Evolutionary conservation across 2,888 invertebrate species (phyloP).

Genomic region (Athalia cordata): DNA sequence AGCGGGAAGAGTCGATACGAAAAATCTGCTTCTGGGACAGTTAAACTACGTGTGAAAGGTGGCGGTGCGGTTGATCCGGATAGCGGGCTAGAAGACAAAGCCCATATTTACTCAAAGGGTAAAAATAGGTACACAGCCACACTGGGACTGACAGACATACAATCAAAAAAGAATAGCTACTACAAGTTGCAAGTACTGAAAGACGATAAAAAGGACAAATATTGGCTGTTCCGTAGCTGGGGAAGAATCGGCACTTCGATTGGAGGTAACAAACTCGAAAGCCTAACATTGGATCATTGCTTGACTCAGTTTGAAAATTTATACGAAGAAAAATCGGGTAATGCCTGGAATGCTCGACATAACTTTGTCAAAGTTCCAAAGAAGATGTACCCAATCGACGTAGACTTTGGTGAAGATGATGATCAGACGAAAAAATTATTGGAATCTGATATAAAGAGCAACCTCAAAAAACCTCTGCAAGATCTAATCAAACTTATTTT

Average conservation of each 20-base stretch:
- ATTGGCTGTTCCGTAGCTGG: constrained; percentile 93
- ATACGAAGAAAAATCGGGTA: constrained; percentile 89
- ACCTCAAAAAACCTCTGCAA: constrained; percentile 86
- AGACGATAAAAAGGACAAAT: constrained; percentile 80
- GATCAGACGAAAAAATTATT: constrained; percentile 72
- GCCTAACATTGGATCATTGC: constrained; percentile 76
- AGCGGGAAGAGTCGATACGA: constrained; percentile 79
- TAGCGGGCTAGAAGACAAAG: constrained; percentile 84
- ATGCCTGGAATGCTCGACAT: constrained; percentile 82
- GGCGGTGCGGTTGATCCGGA: constrained; percentile 96
- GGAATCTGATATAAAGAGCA: constrained; percentile 78
- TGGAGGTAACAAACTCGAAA: constrained; percentile 83
- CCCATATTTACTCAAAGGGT: constrained; percentile 84
- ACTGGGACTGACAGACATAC: constrained; percentile 90
- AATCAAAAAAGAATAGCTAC: constrained; percentile 91
- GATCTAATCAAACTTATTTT: constrained; percentile 90
- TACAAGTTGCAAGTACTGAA: constrained; percentile 96
- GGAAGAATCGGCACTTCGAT: constrained; percentile 97
- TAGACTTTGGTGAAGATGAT: constrained; percentile 86
- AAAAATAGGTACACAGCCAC: constrained; percentile 85
- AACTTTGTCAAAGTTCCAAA: constrained; percentile 84
- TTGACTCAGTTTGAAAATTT: constrained; percentile 78
- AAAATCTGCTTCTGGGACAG: constrained; percentile 77
- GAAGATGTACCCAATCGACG: constrained; percentile 89
- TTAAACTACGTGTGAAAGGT: constrained; percentile 83